Percentiles rank a stretch among this genome's conserved stretches.
These are phyloP conservation scores for Vulpes lagopus DNA, from an alignment of 2,113 vertebrate genomes.

Conservation along the genomic window DNA sequence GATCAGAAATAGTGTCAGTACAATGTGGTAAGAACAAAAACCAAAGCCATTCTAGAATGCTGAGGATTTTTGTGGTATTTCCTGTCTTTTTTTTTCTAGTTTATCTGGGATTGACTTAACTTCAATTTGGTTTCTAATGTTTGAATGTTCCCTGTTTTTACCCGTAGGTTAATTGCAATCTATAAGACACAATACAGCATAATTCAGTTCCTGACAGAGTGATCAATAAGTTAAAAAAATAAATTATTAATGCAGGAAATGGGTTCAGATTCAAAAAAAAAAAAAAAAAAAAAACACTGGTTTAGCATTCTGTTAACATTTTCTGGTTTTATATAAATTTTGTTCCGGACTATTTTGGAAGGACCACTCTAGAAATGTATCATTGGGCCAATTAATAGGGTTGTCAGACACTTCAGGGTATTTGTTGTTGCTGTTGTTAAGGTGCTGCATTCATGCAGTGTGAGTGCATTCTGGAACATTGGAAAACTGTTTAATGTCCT, in stretches of 20 bases:
- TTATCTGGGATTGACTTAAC: not conserved
- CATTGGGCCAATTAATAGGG: not conserved
- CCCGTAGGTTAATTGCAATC: not conserved
- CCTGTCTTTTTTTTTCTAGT: not conserved
- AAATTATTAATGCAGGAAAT: not conserved
- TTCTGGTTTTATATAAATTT: not conserved
- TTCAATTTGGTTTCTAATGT: not conserved
- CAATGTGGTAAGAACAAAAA: not conserved
- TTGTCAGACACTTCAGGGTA: not conserved
- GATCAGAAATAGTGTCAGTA: not conserved
- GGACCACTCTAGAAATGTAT: not conserved
- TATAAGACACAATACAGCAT: not conserved
- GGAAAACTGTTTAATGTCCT: not conserved
- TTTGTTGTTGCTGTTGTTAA: not conserved
- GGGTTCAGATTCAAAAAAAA: not conserved
- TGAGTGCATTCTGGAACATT: not conserved
- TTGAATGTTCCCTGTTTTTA: not conserved
- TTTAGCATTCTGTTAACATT: not conserved
- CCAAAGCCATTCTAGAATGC: not conserved
- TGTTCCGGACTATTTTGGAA: not conserved
- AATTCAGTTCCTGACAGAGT: not conserved
- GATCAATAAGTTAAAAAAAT: not conserved
- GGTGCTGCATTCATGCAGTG: not conserved
- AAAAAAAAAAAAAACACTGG: not conserved
- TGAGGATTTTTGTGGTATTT: not conserved